phyloP scores from a whole-genome alignment of 2,888 invertebrate genomes.

The Petrolisthes cinctipes region DNA sequence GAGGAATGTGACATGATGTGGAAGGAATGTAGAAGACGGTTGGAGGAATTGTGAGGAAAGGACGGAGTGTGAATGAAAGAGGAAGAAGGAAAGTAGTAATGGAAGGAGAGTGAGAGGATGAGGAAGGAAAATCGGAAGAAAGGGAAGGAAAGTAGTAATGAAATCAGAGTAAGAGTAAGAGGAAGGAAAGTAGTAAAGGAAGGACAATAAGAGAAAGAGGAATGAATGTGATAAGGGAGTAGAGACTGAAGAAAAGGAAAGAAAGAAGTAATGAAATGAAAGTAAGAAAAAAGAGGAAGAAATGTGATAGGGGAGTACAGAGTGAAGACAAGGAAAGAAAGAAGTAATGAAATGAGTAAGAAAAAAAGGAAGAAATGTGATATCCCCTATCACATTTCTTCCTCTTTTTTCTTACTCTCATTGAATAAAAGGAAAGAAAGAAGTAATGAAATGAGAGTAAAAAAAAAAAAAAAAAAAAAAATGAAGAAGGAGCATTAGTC shows the following conservation, averaged over 20 bases:
- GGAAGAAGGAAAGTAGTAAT: background rate
- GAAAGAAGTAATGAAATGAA: too few relatives aligned
- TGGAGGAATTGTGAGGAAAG: background rate
- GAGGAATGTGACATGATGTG: background rate
- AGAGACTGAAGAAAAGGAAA: too few relatives aligned
- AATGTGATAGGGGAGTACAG: too few relatives aligned
- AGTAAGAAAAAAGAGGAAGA: too few relatives aligned
- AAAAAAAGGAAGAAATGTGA: too few relatives aligned
- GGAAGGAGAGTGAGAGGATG: background rate
- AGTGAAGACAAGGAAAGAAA: background rate
- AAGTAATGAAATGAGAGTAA: background rate
- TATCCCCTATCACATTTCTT: too few relatives aligned
- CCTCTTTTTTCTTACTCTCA: too few relatives aligned
- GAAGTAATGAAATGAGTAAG: background rate
- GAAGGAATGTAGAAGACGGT: background rate
- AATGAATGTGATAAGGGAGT: too few relatives aligned
- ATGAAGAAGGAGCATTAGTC: background rate
- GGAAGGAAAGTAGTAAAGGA: too few relatives aligned
- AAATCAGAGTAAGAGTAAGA: too few relatives aligned
- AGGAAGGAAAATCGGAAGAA: background rate
- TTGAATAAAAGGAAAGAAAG: too few relatives aligned
- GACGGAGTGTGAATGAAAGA: constrained; percentile 23
- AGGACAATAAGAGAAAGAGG: too few relatives aligned
- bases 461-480: background rate
- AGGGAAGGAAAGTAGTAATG: background rate